Percentiles rank a stretch among this genome's conserved stretches.
Evolutionary conservation across 2,113 vertebrate genomes (phyloP).

Genomic region (Oncorhynchus tshawytscha): DNA sequence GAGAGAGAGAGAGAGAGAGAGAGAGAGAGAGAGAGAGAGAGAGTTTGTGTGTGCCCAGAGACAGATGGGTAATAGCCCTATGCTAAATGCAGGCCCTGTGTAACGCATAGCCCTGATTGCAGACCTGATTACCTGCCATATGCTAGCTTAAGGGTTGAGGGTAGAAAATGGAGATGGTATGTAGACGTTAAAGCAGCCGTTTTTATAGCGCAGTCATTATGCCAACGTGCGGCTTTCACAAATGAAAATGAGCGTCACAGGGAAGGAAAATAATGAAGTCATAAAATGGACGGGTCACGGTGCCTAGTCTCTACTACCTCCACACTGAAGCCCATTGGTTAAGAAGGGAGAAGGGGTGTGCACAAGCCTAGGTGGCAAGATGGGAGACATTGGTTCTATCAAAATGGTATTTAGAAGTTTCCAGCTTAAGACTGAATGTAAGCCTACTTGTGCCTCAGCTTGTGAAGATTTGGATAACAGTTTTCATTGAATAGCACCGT

Average conservation of each 20-base stretch:
- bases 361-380: conserved; percentile 29
- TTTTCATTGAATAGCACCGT: background rate
- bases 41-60: conserved; percentile 69
- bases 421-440: background rate
- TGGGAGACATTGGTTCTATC: conserved; percentile 29
- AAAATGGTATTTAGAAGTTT: background rate
- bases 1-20: too few relatives aligned
- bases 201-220: conserved; percentile 98
- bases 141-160: conserved; percentile 98
- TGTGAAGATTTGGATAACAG: background rate
- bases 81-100: conserved; percentile 97
- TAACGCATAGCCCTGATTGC: conserved; percentile 97
- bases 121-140: conserved; percentile 99
- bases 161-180: conserved; percentile 94
- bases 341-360: conserved; percentile 27
- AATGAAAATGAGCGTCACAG: conserved; percentile 88
- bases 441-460: too few relatives aligned
- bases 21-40: too few relatives aligned
- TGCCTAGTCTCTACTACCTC: conserved; percentile 53
- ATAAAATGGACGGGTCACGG: conserved; percentile 63
- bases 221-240: conserved; percentile 84
- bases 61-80: conserved; percentile 99
- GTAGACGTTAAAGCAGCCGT: conserved; percentile 95
- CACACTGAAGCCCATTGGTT: conserved; percentile 63
- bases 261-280: conserved; percentile 94